These are phyloP conservation scores for Peromyscus maniculatus DNA, from an alignment of 2,113 vertebrate genomes.

Conservation along the genomic window DNA sequence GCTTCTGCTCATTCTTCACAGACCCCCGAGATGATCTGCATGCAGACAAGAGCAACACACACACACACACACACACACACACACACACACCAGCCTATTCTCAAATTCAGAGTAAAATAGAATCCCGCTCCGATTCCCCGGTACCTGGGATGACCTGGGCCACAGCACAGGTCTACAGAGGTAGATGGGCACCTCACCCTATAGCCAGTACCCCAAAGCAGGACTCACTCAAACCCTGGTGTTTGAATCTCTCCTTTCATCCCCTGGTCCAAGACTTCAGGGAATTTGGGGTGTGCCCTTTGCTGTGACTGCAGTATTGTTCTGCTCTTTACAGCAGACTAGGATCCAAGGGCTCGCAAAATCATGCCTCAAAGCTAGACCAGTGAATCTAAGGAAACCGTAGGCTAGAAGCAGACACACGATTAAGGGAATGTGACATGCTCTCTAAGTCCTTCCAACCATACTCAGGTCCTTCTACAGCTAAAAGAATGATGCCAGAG, in stretches of 20 bases:
- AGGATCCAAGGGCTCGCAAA: background rate
- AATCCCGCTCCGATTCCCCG: background rate
- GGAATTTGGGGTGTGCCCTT: background rate
- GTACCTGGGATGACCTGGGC: background rate
- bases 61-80: background rate
- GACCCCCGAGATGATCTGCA: conserved; percentile 48
- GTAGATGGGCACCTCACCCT: background rate
- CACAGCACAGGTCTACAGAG: background rate
- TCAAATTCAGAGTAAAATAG: conserved; percentile 37
- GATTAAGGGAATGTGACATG: background rate
- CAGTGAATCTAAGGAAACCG: background rate
- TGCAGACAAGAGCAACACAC: conserved; percentile 17
- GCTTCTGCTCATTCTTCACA: conserved; percentile 74
- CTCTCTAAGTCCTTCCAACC: background rate
- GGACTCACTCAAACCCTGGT: background rate
- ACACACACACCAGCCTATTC: background rate
- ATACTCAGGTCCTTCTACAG: background rate
- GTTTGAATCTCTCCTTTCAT: background rate
- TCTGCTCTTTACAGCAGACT: background rate
- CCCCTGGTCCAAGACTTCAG: background rate
- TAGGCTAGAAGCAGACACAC: background rate
- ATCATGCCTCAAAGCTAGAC: conserved; percentile 14
- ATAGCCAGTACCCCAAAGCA: background rate
- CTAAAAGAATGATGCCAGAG: background rate
- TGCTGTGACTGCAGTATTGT: background rate